Conservation (phyloP, 37 sponge, comb jelly and placozoan species). For the Axinella damicornis region DNA sequence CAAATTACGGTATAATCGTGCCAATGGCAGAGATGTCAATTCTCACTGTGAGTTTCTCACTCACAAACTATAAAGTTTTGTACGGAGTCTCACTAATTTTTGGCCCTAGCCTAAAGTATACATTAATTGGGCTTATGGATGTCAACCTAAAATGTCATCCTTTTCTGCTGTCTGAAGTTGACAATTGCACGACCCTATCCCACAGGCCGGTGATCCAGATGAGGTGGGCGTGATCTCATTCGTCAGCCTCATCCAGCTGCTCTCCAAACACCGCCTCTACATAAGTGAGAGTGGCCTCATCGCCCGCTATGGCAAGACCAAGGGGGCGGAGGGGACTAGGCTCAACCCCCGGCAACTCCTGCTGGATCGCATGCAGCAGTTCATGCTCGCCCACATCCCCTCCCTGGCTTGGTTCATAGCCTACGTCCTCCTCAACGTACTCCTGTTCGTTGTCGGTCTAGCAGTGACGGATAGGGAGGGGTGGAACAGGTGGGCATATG, state of each 20-base stretch:
- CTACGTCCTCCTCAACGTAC: conserved; percentile 49
- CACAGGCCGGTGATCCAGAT: conserved; percentile 54
- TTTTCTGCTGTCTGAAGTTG: no score
- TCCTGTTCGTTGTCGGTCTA: conserved; percentile 25
- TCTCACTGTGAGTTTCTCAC: no score
- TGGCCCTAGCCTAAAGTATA: no score
- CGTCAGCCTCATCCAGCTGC: conserved; percentile 52
- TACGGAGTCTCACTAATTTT: no score
- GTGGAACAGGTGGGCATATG: conserved; percentile 47
- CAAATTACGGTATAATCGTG: no score
- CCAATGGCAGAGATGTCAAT: no score
- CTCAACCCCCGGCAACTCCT: not conserved
- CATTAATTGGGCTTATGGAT: no score
- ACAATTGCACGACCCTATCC: no score
- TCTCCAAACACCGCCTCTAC: conserved; percentile 69
- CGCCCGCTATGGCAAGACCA: conserved; percentile 68
- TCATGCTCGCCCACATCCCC: conserved; percentile 1
- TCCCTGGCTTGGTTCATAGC: conserved; percentile 27
- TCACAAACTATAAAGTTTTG: no score
- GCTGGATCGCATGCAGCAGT: not conserved
- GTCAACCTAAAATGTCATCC: no score
- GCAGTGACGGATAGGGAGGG: not conserved
- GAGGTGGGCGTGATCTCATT: conserved; percentile 31
- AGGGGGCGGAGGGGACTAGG: conserved; percentile 1
- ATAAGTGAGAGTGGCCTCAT: conserved; percentile 73